Conservation (phyloP, 2,113 vertebrate species). For the Xenus cinereus region DNA sequence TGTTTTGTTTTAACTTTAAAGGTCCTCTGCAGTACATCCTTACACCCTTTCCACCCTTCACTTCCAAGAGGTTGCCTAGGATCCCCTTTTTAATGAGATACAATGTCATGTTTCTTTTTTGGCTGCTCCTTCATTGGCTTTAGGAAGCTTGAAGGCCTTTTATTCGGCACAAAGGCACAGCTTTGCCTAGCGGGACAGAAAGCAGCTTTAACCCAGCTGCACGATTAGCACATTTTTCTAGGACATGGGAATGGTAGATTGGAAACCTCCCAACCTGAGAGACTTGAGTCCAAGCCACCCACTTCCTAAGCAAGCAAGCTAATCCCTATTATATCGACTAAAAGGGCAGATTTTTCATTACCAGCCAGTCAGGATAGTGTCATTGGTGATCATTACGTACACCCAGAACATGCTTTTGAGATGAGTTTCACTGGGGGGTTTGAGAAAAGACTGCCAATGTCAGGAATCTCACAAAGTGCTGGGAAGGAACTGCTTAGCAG, state of each 20-base stretch:
- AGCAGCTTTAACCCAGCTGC: constrained; percentile 16
- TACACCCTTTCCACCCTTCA: neutral
- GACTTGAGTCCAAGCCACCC: neutral
- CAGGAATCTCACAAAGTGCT: neutral
- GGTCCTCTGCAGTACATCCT: neutral
- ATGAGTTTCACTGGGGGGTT: neutral
- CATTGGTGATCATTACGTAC: neutral
- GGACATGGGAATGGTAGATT: neutral
- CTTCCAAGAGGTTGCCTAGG: neutral
- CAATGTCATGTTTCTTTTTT: neutral
- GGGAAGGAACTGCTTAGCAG: neutral
- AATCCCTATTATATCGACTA: neutral
- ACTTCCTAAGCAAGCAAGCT: neutral
- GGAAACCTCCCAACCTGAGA: constrained; percentile 16
- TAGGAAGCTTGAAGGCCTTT: neutral
- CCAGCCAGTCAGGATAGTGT: neutral
- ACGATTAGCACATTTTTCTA: constrained; percentile 13
- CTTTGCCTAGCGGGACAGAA: neutral
- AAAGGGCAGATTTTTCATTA: neutral
- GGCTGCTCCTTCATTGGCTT: neutral
- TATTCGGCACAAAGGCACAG: neutral
- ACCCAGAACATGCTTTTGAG: neutral
- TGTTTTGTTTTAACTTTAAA: neutral
- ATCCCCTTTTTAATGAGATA: neutral
- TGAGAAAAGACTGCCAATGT: neutral